A percentile compares a stretch with the other conserved stretches of the same genome.
These are phyloP conservation scores for Spheniscus humboldti DNA, from an alignment of 2,797 vertebrate genomes.

Conservation along the genomic window DNA sequence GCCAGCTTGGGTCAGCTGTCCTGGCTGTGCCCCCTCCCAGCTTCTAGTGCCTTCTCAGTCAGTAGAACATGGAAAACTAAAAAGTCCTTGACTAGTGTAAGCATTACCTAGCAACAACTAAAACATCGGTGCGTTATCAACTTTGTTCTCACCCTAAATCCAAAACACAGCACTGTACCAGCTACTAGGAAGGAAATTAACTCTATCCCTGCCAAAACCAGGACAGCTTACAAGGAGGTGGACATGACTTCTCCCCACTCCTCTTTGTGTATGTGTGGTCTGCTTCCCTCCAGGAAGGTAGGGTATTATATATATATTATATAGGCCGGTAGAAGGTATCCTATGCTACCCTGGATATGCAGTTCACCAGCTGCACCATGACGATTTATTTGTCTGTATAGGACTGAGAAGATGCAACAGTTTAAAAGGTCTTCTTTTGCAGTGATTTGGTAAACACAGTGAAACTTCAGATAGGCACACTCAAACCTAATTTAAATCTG, in stretches of 20 bases:
- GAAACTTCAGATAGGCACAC: background rate
- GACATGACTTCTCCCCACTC: background rate
- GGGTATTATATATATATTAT: too few species aligned
- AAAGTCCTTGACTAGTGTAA: too few species aligned
- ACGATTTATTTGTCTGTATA: background rate
- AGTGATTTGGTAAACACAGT: background rate
- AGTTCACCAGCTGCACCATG: background rate
- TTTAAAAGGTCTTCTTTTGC: background rate
- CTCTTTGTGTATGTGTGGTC: background rate
- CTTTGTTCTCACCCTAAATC: too few species aligned
- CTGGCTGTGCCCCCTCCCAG: too few species aligned
- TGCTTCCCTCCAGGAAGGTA: background rate
- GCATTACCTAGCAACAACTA: too few species aligned
- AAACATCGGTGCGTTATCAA: too few species aligned
- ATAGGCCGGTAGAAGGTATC: background rate
- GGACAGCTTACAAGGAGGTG: background rate
- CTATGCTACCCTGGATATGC: background rate
- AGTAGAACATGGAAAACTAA: too few species aligned
- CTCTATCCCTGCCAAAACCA: too few species aligned
- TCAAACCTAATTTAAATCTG: background rate
- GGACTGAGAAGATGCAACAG: background rate
- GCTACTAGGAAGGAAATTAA: too few species aligned
- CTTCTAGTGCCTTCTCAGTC: too few species aligned
- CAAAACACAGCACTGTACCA: too few species aligned
- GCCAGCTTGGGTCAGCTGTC: too few species aligned